Conservation (phyloP, 2,888 invertebrate species). For the Agonopterix alstromeriana region DNA sequence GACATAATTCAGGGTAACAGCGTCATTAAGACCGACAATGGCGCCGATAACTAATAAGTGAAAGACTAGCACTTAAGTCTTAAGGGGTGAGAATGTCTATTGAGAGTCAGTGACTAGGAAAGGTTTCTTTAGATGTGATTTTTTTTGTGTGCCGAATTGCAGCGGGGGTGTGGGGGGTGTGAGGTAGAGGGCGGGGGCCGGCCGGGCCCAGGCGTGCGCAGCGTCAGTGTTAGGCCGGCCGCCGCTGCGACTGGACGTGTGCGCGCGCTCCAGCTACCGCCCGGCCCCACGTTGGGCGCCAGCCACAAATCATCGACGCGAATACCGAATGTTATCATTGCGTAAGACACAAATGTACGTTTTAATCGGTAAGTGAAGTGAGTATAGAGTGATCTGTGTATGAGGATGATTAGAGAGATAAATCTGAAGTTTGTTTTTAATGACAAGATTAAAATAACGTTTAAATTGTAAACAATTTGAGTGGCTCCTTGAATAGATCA, state of each 20-base stretch:
- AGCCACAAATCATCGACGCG: slow-evolving; percentile 25
- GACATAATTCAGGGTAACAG: slow-evolving; percentile 34
- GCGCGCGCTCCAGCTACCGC: slow-evolving; percentile 16
- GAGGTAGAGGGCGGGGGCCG: slow-evolving; percentile 27
- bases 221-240: slow-evolving; percentile 55
- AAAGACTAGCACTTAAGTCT: slow-evolving; percentile 48
- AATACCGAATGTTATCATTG: slow-evolving; percentile 23
- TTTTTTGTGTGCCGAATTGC: slow-evolving; percentile 66
- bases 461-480: slow-evolving; percentile 5
- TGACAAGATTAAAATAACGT: background rate
- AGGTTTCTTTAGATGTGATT: slow-evolving; percentile 46
- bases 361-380: background rate
- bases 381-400: background rate
- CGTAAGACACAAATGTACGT: slow-evolving; percentile 7
- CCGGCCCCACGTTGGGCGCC: slow-evolving; percentile 53
- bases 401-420: background rate
- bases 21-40: slow-evolving; percentile 44
- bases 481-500: slow-evolving; percentile 17
- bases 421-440: background rate
- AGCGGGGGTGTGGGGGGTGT: slow-evolving; percentile 24
- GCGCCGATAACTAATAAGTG: slow-evolving; percentile 52
- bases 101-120: slow-evolving; percentile 62
- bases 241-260: slow-evolving; percentile 33
- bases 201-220: slow-evolving; percentile 68
- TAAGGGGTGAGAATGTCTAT: slow-evolving; percentile 42